Conservation (phyloP, 2,888 invertebrate genomes). For the Sphaeridia pumilis region DNA sequence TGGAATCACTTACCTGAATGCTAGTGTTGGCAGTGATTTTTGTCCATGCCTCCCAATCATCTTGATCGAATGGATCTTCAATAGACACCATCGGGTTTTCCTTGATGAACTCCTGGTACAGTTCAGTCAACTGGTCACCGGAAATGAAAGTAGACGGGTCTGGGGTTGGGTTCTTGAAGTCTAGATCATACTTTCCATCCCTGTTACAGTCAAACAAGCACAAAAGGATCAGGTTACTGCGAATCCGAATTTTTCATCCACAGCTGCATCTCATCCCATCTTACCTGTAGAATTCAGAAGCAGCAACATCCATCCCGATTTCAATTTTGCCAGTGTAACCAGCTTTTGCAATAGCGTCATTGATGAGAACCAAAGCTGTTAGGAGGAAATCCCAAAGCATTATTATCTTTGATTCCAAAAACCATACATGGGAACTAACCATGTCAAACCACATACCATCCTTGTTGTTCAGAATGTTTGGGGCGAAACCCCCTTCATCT, state of each 20-base stretch:
- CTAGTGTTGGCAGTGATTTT: conserved; percentile 59
- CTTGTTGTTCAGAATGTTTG: conserved; percentile 92
- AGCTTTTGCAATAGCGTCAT: conserved; percentile 80
- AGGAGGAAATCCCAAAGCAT: not conserved
- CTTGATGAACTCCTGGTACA: conserved; percentile 82
- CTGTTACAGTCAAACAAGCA: conserved; percentile 30
- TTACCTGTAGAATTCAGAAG: conserved; percentile 82
- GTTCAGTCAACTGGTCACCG: conserved; percentile 66
- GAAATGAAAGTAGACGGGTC: conserved; percentile 69
- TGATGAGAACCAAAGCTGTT: conserved; percentile 64
- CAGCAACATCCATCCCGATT: conserved; percentile 99
- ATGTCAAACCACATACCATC: no score
- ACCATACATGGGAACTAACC: no score
- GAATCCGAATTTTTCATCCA: no score
- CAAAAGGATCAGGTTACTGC: no score
- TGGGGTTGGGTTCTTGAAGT: conserved; percentile 92
- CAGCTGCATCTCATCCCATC: no score
- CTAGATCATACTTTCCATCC: conserved; percentile 71
- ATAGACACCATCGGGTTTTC: conserved; percentile 88
- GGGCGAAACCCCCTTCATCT: conserved; percentile 99
- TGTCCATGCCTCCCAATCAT: conserved; percentile 94
- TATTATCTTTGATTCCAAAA: not conserved
- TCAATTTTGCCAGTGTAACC: conserved; percentile 94
- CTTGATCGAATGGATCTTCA: conserved; percentile 99
- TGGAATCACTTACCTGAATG: conserved; percentile 64